phyloP scores from a whole-genome alignment of 2,888 invertebrate genomes.

The Tetropium fuscum region DNA sequence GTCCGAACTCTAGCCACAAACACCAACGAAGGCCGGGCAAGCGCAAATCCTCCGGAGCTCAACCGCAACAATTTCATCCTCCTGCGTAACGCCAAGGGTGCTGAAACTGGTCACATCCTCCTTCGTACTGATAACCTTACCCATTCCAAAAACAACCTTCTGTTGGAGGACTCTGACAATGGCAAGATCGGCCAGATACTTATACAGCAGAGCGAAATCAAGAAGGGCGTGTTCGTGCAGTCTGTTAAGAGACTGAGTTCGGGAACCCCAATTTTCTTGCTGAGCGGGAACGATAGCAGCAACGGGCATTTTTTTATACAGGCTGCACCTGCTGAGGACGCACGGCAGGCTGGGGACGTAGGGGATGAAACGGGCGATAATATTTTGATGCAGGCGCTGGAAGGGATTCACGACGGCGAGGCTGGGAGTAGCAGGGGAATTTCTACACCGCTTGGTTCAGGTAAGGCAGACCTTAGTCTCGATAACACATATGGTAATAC shows the following conservation, averaged over 20 bases:
- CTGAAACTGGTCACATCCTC: conserved; percentile 59
- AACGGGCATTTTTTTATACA: conserved; percentile 60
- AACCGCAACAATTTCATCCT: conserved; percentile 62
- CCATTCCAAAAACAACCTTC: conserved; percentile 53
- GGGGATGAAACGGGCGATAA: conserved; percentile 51
- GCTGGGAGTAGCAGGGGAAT: conserved; percentile 50
- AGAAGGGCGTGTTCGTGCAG: conserved; percentile 62
- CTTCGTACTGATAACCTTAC: conserved; percentile 56
- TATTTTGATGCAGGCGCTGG: conserved; percentile 57
- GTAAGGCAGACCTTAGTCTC: conserved; percentile 54
- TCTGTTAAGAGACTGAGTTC: conserved; percentile 60
- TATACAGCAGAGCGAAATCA: conserved; percentile 60
- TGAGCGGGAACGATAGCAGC: conserved; percentile 60
- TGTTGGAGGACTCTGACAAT: conserved; percentile 54
- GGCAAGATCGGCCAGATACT: conserved; percentile 60
- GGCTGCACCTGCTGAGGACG: conserved; percentile 54
- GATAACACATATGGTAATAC: too few relatives aligned
- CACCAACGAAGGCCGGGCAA: too few relatives aligned
- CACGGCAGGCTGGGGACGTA: conserved; percentile 41
- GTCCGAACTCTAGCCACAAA: too few relatives aligned
- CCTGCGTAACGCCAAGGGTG: conserved; percentile 57
- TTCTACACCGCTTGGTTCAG: conserved; percentile 61
- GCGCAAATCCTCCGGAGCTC: too few relatives aligned
- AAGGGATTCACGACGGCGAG: conserved; percentile 57
- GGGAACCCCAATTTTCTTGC: conserved; percentile 61